phyloP scores from a whole-genome alignment of 2,888 invertebrate species.

The Andrena camellia region DNA sequence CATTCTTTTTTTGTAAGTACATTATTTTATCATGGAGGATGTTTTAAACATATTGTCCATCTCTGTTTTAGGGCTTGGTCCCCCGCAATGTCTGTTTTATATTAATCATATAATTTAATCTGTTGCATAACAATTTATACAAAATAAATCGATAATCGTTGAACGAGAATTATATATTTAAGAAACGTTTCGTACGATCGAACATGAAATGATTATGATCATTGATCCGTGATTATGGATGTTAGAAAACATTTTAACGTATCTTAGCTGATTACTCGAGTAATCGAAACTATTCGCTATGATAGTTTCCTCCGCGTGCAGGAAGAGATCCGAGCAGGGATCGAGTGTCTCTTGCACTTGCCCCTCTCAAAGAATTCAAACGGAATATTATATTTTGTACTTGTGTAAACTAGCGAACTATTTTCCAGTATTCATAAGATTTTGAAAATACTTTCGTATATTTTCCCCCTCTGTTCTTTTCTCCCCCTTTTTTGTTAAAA shows the following conservation, averaged over 20 bases:
- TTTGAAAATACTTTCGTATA: conserved; percentile 71
- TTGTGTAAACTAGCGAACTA: conserved; percentile 78
- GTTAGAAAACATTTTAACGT: conserved; percentile 36
- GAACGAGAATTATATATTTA: conserved; percentile 21
- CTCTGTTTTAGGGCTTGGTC: not conserved
- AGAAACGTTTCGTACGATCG: conserved; percentile 3
- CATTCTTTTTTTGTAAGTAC: conserved; percentile 22
- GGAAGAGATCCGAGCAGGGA: conserved; percentile 71
- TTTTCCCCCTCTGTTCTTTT: conserved; percentile 54
- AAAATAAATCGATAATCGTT: not conserved
- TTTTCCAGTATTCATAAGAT: conserved; percentile 81
- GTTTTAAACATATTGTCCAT: conserved; percentile 43
- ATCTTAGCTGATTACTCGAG: conserved; percentile 1
- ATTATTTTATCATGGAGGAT: conserved; percentile 52
- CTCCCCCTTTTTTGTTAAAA: conserved; percentile 22
- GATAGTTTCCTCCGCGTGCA: conserved; percentile 38
- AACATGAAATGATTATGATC: too few species aligned
- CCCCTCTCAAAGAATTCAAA: conserved; percentile 75
- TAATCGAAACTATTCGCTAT: conserved; percentile 18
- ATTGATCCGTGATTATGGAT: not conserved
- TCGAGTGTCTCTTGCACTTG: conserved; percentile 76
- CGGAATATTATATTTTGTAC: conserved; percentile 78
- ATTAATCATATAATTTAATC: conserved; percentile 24
- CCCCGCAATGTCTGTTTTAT: conserved; percentile 11
- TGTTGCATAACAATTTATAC: conserved; percentile 13